These are phyloP conservation scores for Hemiscyllium ocellatum DNA, from an alignment of 2,113 vertebrate genomes.

Conservation along the genomic window DNA sequence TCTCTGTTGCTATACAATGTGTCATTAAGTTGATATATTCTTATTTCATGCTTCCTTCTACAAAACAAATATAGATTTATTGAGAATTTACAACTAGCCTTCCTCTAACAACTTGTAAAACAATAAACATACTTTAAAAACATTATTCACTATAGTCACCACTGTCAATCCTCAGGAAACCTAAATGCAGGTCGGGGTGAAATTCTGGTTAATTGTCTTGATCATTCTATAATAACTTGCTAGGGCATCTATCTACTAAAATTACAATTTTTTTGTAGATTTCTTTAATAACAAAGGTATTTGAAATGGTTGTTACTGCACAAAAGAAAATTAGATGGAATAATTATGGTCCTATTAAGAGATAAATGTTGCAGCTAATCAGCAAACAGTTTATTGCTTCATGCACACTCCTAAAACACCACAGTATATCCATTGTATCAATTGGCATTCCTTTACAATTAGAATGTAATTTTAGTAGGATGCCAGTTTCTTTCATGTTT, in stretches of 20 bases:
- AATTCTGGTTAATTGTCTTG: not conserved
- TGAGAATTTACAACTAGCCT: not conserved
- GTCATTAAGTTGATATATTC: not conserved
- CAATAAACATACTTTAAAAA: not conserved
- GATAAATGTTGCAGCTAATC: not conserved
- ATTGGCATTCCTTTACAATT: not conserved
- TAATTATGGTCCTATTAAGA: not conserved
- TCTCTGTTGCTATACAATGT: not conserved
- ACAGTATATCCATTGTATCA: not conserved
- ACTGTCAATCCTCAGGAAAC: not conserved
- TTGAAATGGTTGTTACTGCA: not conserved
- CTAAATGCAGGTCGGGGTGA: not conserved
- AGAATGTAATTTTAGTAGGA: not conserved
- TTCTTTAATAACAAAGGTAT: not conserved
- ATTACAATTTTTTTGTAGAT: not conserved
- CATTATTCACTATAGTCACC: not conserved
- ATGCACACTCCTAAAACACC: not conserved
- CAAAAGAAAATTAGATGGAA: not conserved
- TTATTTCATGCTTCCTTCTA: not conserved
- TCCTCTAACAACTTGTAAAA: not conserved
- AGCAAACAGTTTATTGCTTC: constrained; percentile 6
- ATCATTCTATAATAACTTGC: not conserved
- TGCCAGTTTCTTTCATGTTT: not conserved
- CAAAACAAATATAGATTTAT: not conserved
- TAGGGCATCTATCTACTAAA: not conserved